Base-by-base conservation (phyloP, 2,113 vertebrate genomes). In the Heloderma charlesbogerti region DNA sequence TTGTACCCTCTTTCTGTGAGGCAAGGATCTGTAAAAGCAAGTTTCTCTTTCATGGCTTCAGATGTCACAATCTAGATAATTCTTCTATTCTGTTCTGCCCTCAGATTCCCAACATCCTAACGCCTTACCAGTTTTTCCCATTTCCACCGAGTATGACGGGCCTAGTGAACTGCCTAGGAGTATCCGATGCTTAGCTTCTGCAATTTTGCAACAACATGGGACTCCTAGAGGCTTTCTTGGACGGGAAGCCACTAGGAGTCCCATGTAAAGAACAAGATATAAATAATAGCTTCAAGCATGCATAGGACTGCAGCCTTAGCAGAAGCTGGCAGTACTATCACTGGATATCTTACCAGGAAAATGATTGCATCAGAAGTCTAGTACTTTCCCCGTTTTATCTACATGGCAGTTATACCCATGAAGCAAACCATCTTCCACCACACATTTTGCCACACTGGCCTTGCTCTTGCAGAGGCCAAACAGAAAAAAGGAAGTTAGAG, bases 291-390 rank as follows among this genome's bases (percentile, higher is more conserved):
- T 37, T 37, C 37, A 8, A 37, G 18, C 4, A 34, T 22, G 45
- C 27, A 22, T 10, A n/a, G 15, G 48, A 54, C 22, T 27, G 40
- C 40, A 45, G 57, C 25, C 25, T 67, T 22, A 84, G 25, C 37
- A 40, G 63, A 15, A 40, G 22, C 43, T 12, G 4, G 9, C 6
- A 67, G 5, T 13, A 6, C 16, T 25, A 27, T 71, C 31, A 72
- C 16, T 57, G 77, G 51, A 8, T 83, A 81, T 81, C 91, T 60
- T 82, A 60, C 0, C 0, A 0, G 88, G 0, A 0, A 31, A 0
- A 5, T 37, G 57, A 63, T 34, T 48, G 75, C 89, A 89, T 85
- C 10, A 80, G 86, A 95, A 95, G 75, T 84, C 45, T 0, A 1
- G 1, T 87, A 84, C 83, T 81, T 48, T 87, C 71, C 57, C 3